Percentiles rank a stretch among this genome's conserved stretches.
Conservation (phyloP, 2,888 invertebrate genomes). For the Tenthredo notha region DNA sequence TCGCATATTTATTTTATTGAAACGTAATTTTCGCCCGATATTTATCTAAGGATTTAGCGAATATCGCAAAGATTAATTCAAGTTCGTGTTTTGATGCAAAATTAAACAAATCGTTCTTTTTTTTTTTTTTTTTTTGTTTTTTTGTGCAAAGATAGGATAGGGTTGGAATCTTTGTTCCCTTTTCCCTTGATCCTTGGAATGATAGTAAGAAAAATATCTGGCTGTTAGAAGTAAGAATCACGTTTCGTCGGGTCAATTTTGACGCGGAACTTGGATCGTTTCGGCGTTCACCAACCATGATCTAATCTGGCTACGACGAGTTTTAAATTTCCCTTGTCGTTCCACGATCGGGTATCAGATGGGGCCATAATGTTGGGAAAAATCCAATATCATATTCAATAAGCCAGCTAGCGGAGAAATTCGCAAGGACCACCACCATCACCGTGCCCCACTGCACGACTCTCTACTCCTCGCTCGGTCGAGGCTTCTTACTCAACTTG, state of each 20-base stretch:
- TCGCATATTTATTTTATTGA: neutral
- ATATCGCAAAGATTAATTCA: neutral
- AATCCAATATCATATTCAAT: constrained; percentile 77
- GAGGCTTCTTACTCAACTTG: neutral
- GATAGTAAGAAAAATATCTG: neutral
- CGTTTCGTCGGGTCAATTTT: constrained; percentile 48
- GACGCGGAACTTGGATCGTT: constrained; percentile 34
- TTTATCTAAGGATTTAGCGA: neutral
- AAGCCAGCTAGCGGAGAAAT: constrained; percentile 63
- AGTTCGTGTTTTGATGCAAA: neutral
- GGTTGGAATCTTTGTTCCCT: neutral
- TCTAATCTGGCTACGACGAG: constrained; percentile 70
- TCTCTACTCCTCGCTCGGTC: neutral
- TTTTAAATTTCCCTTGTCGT: constrained; percentile 76
- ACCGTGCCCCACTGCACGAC: neutral
- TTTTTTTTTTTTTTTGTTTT: too few relatives aligned
- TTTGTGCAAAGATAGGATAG: too few relatives aligned
- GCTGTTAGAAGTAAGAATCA: constrained; percentile 36
- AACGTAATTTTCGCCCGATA: too few relatives aligned
- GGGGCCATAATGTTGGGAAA: constrained; percentile 61
- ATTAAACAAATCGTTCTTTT: too few relatives aligned
- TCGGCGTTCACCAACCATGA: constrained; percentile 42
- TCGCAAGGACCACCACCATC: constrained; percentile 25
- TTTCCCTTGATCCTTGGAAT: neutral
- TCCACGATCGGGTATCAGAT: constrained; percentile 73